Evolutionary conservation across 2,113 vertebrate species (phyloP), one percentile per base, ranked within the genome.

Genomic region (Vombatus ursinus): DNA sequence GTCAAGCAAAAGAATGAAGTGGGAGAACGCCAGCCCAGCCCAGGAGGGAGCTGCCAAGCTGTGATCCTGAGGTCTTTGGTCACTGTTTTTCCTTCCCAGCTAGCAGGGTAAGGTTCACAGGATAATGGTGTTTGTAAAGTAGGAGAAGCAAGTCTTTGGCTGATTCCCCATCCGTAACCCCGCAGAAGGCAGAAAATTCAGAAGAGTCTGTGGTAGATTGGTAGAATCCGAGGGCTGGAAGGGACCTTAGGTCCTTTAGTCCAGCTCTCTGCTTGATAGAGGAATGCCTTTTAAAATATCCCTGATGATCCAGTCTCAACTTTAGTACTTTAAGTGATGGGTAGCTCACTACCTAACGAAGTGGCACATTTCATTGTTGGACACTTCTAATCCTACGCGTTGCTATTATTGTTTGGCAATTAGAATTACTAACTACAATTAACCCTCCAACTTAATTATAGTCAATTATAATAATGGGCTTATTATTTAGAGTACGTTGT

Each of bases 91-190:
- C 47, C 23, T 37, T 26, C 49, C 94, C 31, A 50, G 68, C 90
- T 50, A 47, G 28, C 92, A 50, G 47, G 48, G 57, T 50, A 26
- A 44, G 0, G 77, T 90, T 95, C 49, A 93, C 50, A n/a, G 89
- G 31, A 91, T 91, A 89, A 54, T 8, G 12, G 92, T 53, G 49
- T 37, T 96, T 92, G 94, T 44, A 2, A 93, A 93, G 92, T 84
- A 94, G 90, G 89, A 61, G 48, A 84, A 8, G n/a, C 0, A 8
- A 44, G 5, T 44, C 68, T 77, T 77, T 77, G 61, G 12, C 61
- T 84, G n/a, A 84, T 84, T 84, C 68, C 68, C n/a, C 16, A 44
- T 44, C 19, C 22, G n/a, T 84, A 84, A 84, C 19, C 7, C 3
- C 0, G 68, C 68, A 44, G 68, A 84, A 44, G 19, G 68, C 68